A percentile compares a stretch with the other conserved stretches of the same genome.
These are phyloP conservation scores for Megalopta genalis DNA, from an alignment of 1,140 invertebrate genomes.

Conservation along the genomic window DNA sequence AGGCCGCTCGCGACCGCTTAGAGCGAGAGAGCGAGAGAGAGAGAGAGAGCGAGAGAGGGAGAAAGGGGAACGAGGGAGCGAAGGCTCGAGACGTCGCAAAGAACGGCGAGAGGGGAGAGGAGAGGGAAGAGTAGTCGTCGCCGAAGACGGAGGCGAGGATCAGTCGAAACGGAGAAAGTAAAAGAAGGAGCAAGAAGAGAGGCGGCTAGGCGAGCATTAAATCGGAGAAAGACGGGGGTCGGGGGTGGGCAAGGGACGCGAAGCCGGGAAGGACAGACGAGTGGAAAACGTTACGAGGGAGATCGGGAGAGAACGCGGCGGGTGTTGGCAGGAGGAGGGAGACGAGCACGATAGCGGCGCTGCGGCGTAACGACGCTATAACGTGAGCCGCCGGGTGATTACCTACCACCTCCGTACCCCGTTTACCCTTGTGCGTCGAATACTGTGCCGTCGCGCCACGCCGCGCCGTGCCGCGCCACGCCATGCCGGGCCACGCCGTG, in stretches of 20 bases:
- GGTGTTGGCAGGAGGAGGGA: conserved; percentile 49
- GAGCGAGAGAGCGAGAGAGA: neutral
- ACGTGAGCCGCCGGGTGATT: conserved; percentile 76
- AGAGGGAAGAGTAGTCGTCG: too few species aligned
- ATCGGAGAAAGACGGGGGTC: conserved; percentile 53
- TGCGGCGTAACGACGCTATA: conserved; percentile 77
- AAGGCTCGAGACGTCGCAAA: too few species aligned
- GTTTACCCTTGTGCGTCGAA: conserved; percentile 58
- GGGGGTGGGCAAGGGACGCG: conserved; percentile 41
- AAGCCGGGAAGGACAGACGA: conserved; percentile 38
- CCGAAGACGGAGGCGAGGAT: neutral
- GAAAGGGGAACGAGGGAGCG: too few species aligned
- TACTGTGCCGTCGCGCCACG: conserved; percentile 19
- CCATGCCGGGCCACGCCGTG: neutral
- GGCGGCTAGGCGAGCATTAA: conserved; percentile 52
- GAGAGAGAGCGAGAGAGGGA: too few species aligned
- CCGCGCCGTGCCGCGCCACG: neutral
- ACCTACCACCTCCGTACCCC: conserved; percentile 71
- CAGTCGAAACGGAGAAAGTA: conserved; percentile 36
- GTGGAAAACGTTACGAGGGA: conserved; percentile 49
- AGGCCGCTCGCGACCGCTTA: conserved; percentile 20
- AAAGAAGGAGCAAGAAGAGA: conserved; percentile 23
- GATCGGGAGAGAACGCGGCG: conserved; percentile 47
- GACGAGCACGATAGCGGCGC: conserved; percentile 69
- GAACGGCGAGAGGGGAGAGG: too few species aligned